phyloP scores from a whole-genome alignment of 2,797 vertebrate species.

The Aquila chrysaetos region DNA sequence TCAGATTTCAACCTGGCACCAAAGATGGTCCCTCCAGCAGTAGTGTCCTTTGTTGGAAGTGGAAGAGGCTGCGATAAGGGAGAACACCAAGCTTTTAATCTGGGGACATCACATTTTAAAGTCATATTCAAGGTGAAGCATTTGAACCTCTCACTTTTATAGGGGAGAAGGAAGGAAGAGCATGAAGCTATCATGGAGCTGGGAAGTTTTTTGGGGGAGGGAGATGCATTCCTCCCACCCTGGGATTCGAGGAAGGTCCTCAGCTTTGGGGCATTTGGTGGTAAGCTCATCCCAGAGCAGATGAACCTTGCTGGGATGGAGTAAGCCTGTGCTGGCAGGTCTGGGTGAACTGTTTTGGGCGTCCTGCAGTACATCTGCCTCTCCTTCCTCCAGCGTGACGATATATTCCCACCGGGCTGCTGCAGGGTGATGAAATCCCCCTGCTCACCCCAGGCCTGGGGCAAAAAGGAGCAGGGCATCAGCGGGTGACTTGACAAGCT shows the following conservation, averaged over 20 bases:
- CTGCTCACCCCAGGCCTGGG: background rate
- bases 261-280: background rate
- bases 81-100: background rate
- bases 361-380: background rate
- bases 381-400: background rate
- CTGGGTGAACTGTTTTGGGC: background rate
- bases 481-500: background rate
- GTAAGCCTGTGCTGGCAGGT: background rate
- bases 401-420: background rate
- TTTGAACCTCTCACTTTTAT: background rate
- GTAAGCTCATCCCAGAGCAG: background rate
- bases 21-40: background rate
- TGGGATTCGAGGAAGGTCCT: background rate
- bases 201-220: background rate
- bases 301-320: background rate
- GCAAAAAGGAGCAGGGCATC: background rate
- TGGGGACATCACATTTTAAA: background rate
- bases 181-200: background rate
- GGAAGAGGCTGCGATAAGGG: background rate
- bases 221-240: background rate
- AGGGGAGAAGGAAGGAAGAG: background rate
- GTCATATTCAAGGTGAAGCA: rapidly evolving
- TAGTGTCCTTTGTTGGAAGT: background rate
- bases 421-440: background rate
- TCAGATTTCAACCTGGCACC: background rate